phyloP scores from a whole-genome alignment of 2,113 vertebrate species.

The Epinephelus fuscoguttatus region DNA sequence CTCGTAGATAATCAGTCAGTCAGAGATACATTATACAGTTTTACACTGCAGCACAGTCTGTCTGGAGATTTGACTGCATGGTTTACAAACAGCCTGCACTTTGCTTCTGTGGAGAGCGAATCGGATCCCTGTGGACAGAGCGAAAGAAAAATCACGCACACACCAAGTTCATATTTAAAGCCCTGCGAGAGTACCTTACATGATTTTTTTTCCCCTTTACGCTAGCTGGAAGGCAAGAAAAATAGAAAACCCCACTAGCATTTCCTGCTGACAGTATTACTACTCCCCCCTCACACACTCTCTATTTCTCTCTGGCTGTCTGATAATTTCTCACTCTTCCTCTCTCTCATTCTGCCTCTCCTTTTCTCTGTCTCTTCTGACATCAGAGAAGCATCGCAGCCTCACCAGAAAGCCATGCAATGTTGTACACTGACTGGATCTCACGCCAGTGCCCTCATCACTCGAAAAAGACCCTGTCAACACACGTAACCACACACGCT shows the following conservation, averaged over 20 bases:
- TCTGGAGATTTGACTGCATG: slow-evolving; percentile 31
- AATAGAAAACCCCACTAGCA: slow-evolving; percentile 52
- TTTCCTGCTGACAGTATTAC: slow-evolving; percentile 63
- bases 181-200: slow-evolving; percentile 35
- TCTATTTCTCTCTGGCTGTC: neutral
- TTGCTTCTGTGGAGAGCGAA: slow-evolving; percentile 55
- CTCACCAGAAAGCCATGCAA: slow-evolving; percentile 36
- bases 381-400: slow-evolving; percentile 52
- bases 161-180: slow-evolving; percentile 62
- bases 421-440: slow-evolving; percentile 60
- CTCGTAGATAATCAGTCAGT: slow-evolving; percentile 66
- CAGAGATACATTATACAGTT: slow-evolving; percentile 65
- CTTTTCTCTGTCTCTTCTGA: slow-evolving; percentile 38
- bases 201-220: slow-evolving; percentile 23
- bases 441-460: slow-evolving; percentile 48
- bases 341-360: neutral
- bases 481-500: slow-evolving; percentile 1
- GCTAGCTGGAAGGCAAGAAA: slow-evolving; percentile 46
- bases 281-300: neutral
- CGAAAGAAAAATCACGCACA: slow-evolving; percentile 50
- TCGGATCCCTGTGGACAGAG: slow-evolving; percentile 49
- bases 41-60: slow-evolving; percentile 44
- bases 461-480: slow-evolving; percentile 13
- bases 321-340: neutral
- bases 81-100: slow-evolving; percentile 62